A percentile compares a stretch with the other conserved stretches of the same genome.
These are phyloP conservation scores for Zophobas morio DNA, from an alignment of 1,140 invertebrate species.

Conservation along the genomic window DNA sequence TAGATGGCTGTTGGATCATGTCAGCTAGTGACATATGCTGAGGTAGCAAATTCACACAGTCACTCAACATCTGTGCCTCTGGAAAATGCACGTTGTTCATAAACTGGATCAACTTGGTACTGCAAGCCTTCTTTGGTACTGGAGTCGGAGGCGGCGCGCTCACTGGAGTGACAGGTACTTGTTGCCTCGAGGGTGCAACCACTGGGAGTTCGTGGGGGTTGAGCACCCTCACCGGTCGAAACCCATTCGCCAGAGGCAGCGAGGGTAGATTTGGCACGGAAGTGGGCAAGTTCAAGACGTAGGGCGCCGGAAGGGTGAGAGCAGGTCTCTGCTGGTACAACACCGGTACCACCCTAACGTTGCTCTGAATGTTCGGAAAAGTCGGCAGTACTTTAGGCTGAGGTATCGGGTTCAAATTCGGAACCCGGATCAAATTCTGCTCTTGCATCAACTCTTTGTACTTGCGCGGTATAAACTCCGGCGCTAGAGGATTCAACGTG, in stretches of 20 bases:
- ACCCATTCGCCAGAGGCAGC: constrained; percentile 10
- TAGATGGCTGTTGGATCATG: constrained; percentile 63
- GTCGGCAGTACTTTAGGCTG: constrained; percentile 10
- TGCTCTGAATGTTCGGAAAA: constrained; percentile 10
- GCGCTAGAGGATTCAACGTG: constrained; percentile 86
- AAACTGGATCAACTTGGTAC: constrained; percentile 69
- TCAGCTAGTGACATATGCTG: constrained; percentile 65
- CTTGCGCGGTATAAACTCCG: constrained; percentile 80
- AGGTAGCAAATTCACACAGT: constrained; percentile 66
- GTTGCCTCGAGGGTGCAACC: not conserved
- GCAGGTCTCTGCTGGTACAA: constrained; percentile 25
- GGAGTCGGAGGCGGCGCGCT: not conserved
- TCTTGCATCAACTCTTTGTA: constrained; percentile 50
- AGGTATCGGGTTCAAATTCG: constrained; percentile 12
- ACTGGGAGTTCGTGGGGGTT: constrained; percentile 23
- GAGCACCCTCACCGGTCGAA: constrained; percentile 3
- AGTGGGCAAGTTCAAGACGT: constrained; percentile 39
- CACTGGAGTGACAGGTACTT: not conserved
- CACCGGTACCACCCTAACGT: constrained; percentile 26
- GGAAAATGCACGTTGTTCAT: constrained; percentile 72
- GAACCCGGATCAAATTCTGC: not conserved
- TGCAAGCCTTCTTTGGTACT: constrained; percentile 51
- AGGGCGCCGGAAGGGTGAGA: constrained; percentile 40
- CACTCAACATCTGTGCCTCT: constrained; percentile 64
- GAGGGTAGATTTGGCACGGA: not conserved